Evolutionary conservation across 2,888 invertebrate genomes (phyloP).

Genomic region (Rhamnusium bicolor): DNA sequence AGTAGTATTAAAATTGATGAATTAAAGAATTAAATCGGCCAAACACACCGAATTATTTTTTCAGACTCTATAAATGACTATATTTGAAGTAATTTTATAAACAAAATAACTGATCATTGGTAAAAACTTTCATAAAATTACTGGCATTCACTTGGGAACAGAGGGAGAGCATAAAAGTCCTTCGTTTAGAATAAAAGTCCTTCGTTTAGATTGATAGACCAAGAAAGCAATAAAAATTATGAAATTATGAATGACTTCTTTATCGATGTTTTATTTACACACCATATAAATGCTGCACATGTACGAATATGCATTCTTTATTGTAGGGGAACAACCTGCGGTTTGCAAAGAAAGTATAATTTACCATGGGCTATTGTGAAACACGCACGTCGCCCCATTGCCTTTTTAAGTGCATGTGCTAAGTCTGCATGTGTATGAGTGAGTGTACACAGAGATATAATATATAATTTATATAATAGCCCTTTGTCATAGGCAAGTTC

Average conservation of each 20-base stretch:
- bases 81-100: too few relatives aligned
- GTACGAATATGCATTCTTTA: constrained; percentile 34
- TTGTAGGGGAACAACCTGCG: constrained; percentile 41
- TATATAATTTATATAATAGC: constrained; percentile 62
- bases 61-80: too few relatives aligned
- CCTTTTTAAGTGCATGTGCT: constrained; percentile 38
- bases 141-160: not conserved
- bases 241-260: constrained; percentile 27
- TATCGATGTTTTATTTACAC: constrained; percentile 25
- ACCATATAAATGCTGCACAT: constrained; percentile 28
- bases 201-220: constrained; percentile 18
- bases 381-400: constrained; percentile 38
- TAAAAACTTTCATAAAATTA: not conserved
- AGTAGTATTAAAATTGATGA: too few relatives aligned
- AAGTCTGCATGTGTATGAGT: constrained; percentile 41
- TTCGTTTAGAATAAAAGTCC: constrained; percentile 14
- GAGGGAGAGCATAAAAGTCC: not conserved
- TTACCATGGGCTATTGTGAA: constrained; percentile 39
- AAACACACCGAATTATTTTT: too few relatives aligned
- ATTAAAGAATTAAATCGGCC: too few relatives aligned
- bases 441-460: constrained; percentile 53
- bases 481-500: constrained; percentile 61
- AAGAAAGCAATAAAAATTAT: constrained; percentile 22
- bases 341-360: constrained; percentile 41
- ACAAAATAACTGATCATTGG: too few relatives aligned